Evolutionary conservation across 1,140 invertebrate genomes (phyloP).

Genomic region (Brachionus sp.): DNA sequence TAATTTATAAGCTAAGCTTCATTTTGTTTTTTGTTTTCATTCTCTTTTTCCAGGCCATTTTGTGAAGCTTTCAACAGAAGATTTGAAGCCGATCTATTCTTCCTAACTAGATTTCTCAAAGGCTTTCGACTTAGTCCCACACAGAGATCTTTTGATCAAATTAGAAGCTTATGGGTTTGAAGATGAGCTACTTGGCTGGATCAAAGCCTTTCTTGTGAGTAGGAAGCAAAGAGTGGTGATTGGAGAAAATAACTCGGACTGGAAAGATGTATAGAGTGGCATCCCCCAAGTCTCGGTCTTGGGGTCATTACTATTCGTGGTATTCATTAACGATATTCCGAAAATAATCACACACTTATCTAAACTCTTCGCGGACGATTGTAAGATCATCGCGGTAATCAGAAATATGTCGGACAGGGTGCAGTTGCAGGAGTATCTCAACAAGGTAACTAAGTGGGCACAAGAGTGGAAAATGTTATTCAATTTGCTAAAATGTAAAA

Average conservation of each 20-base stretch:
- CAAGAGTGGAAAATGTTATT: neutral
- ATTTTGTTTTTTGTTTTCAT: too few relatives aligned
- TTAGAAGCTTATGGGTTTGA: too few relatives aligned
- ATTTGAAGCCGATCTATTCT: too few relatives aligned
- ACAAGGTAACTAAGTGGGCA: too few relatives aligned
- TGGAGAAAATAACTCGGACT: constrained; percentile 24
- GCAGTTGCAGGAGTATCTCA: too few relatives aligned
- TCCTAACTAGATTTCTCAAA: constrained; percentile 46
- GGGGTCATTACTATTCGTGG: constrained; percentile 32
- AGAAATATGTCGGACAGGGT: neutral
- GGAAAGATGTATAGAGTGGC: constrained; percentile 17
- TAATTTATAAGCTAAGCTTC: too few relatives aligned
- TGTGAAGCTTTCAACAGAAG: too few relatives aligned
- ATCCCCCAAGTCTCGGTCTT: constrained; percentile 48
- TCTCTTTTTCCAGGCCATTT: too few relatives aligned
- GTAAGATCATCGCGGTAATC: neutral
- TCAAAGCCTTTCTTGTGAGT: constrained; percentile 41
- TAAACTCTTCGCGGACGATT: neutral
- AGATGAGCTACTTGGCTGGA: too few relatives aligned
- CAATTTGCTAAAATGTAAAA: neutral
- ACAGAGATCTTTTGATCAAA: constrained; percentile 42
- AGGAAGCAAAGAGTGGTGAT: constrained; percentile 45
- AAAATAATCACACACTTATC: neutral
- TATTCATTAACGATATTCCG: too few relatives aligned
- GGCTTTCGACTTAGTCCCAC: constrained; percentile 47